Conservation (phyloP, 2,797 vertebrate genomes). For the Hemibagrus guttatus region DNA sequence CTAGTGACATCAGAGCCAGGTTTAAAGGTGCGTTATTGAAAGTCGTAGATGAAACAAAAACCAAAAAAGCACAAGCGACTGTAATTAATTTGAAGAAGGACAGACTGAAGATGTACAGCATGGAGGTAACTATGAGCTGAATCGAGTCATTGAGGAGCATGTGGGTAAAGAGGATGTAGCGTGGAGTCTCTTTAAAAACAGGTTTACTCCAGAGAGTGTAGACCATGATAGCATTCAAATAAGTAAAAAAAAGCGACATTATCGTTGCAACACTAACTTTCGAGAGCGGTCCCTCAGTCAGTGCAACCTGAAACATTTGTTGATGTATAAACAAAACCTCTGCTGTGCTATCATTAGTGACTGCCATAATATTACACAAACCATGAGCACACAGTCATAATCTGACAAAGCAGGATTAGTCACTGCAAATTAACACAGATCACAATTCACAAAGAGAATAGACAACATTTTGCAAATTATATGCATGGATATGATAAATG, state of each 20-base stretch:
- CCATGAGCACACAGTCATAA: neutral
- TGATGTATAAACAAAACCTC: constrained; percentile 6
- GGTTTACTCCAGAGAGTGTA: constrained; percentile 57
- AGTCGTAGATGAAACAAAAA: neutral
- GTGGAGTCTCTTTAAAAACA: constrained; percentile 59
- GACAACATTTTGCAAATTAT: neutral
- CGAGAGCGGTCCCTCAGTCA: neutral
- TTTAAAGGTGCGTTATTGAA: constrained; percentile 61
- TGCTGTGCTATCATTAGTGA: neutral
- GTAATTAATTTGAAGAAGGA: constrained; percentile 36
- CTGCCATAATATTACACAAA: neutral
- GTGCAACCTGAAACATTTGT: neutral
- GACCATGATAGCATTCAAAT: constrained; percentile 59
- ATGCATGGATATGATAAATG: neutral
- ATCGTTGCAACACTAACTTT: constrained; percentile 26
- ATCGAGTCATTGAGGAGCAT: constrained; percentile 62
- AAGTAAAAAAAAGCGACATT: constrained; percentile 54
- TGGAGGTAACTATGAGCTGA: constrained; percentile 39
- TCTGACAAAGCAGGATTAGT: neutral
- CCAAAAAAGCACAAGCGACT: constrained; percentile 54
- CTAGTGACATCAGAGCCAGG: constrained; percentile 70
- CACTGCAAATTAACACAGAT: neutral
- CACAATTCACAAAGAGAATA: neutral
- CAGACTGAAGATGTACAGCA: constrained; percentile 38
- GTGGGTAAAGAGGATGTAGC: constrained; percentile 62